Evolutionary conservation across 2,113 vertebrate species (phyloP).

Genomic region (Eolophus roseicapilla): DNA sequence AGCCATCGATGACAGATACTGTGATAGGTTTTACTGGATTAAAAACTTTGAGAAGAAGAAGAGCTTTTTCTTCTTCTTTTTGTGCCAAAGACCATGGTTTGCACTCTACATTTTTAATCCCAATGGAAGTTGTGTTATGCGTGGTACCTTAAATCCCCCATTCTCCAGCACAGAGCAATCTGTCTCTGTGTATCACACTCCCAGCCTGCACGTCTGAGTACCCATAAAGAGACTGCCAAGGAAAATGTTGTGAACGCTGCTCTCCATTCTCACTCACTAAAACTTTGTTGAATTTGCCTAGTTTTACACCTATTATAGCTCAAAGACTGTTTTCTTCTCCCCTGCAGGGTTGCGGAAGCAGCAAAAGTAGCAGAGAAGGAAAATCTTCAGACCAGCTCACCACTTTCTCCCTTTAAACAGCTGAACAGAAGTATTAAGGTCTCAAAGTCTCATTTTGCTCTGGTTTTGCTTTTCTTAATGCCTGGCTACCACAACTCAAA

Average conservation of each 20-base stretch:
- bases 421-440: not conserved
- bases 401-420: not conserved
- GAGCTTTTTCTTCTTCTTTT: not conserved
- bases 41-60: not conserved
- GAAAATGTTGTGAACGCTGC: not conserved
- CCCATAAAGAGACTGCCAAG: slow-evolving; percentile 12
- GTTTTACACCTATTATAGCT: slow-evolving; percentile 45
- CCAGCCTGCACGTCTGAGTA: not conserved
- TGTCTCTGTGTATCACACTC: not conserved
- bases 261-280: not conserved
- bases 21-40: not conserved
- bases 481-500: not conserved
- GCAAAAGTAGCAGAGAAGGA: not conserved
- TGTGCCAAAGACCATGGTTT: not conserved
- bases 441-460: not conserved
- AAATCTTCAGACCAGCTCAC: not conserved
- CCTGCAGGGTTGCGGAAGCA: not conserved
- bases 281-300: slow-evolving; percentile 39
- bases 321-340: slow-evolving; percentile 33
- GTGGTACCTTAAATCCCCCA: not conserved
- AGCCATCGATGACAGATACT: not conserved
- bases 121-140: not conserved
- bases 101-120: not conserved
- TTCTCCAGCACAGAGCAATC: not conserved
- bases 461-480: not conserved